These are phyloP conservation scores for Chiridota heheva DNA, from an alignment of 35 echinoderm and acorn worm species.

Conservation along the genomic window DNA sequence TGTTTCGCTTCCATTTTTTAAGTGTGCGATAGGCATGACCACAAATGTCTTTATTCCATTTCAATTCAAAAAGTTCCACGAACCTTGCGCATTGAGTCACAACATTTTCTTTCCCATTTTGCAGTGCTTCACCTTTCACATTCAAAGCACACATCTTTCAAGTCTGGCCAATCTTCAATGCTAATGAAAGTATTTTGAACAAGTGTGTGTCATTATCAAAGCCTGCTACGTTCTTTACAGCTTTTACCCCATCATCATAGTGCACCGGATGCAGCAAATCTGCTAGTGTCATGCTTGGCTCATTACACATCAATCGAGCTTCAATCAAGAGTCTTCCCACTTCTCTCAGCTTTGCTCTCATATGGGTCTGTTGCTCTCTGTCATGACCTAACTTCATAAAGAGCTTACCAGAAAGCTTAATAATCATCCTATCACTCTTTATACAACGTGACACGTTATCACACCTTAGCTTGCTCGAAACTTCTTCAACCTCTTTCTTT, in stretches of 20 bases:
- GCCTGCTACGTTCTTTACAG: constrained; percentile 49
- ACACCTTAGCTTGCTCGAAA: not conserved
- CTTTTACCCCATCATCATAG: constrained; percentile 42
- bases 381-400: constrained; percentile 18
- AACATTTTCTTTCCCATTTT: constrained; percentile 30
- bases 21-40: constrained; percentile 41
- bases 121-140: constrained; percentile 45
- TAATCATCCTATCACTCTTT: constrained; percentile 20
- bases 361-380: constrained; percentile 10
- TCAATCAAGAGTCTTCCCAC: constrained; percentile 33
- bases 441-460: constrained; percentile 18
- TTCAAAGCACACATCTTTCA: constrained; percentile 62
- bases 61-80: constrained; percentile 38
- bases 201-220: constrained; percentile 43
- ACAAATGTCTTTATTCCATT: constrained; percentile 54
- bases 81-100: constrained; percentile 22
- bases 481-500: not conserved
- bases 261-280: constrained; percentile 42
- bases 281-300: not conserved
- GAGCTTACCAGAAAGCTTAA: constrained; percentile 10
- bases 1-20: constrained; percentile 50
- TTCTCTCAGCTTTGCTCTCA: constrained; percentile 30
- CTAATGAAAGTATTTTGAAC: constrained; percentile 44
- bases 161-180: constrained; percentile 65
- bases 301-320: constrained; percentile 5